phyloP scores from a whole-genome alignment of 2,113 vertebrate species.

The Eurypyga helias region DNA sequence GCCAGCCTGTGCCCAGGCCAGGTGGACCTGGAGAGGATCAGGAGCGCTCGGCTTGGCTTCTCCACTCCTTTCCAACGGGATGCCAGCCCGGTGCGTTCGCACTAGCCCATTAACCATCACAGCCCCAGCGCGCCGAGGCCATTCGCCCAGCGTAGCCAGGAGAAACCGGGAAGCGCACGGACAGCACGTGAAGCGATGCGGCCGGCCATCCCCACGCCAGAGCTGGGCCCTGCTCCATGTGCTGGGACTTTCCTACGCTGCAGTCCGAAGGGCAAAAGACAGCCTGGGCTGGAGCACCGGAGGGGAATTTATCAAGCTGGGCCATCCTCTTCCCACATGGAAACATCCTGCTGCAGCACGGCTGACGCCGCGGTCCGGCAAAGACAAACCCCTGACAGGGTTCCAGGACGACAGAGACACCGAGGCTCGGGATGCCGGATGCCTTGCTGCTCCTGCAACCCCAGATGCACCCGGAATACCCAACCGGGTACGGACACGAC shows the following conservation, averaged over 20 bases:
- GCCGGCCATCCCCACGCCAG: fast-evolving
- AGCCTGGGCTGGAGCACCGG: not conserved
- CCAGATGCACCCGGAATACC: not conserved
- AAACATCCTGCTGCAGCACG: not conserved
- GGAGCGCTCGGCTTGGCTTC: not conserved
- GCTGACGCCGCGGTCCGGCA: not conserved
- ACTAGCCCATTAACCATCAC: not conserved
- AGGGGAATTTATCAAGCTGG: not conserved
- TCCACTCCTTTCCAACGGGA: not conserved
- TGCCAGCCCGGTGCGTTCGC: not conserved
- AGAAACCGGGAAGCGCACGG: not conserved
- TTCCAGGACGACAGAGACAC: not conserved
- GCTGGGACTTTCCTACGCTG: not conserved
- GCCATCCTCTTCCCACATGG: not conserved
- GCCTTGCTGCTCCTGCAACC: not conserved
- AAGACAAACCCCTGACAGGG: not conserved
- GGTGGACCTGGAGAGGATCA: not conserved
- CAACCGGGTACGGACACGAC: fast-evolving
- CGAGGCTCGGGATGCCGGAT: not conserved
- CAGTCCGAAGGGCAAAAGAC: not conserved
- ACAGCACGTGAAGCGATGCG: fast-evolving
- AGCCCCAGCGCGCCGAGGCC: not conserved
- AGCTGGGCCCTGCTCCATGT: not conserved
- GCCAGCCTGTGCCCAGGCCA: not conserved
- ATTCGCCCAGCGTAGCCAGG: not conserved